Base-by-base conservation (phyloP, 2,888 invertebrate species). In the Sphaerophoria rueppellii region DNA sequence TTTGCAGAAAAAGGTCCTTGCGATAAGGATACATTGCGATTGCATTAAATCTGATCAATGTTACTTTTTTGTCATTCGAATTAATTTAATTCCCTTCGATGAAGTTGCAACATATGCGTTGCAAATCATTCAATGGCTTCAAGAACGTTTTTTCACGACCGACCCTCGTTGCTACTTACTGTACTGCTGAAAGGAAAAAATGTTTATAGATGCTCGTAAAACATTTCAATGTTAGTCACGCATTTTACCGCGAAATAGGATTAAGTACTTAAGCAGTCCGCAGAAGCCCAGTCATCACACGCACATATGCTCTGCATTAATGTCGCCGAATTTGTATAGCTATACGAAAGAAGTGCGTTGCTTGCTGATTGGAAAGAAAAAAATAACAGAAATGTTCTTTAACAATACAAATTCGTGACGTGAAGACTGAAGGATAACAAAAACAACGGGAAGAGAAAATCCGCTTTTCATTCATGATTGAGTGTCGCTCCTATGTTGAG, bases 231-330 rank as follows among this genome's bases (percentile, higher is more conserved):
- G 73, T 79, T 63, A 79, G 82, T 74, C 65, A 70, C 70, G 78
- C 82, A 79, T 82, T 79, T 79, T 37, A 82, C 79, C 82, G 79
- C 79, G 70, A 79, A 82, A 82, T 82, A 82, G 82, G 82, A 82
- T 82, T 82, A 82, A 74, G 74, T 69, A 74, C 82, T 82, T 82
- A 82, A 74, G 73, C 48, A 4, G 12, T 11, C 40, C 9, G 43
- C 24, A 24, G 24, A 14, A 60, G 54, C 35, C 14, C 35, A 34
- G 34, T 11, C 14, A 50, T 50, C 63, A 37, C 65, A 50, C 37
- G 65, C 65, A 50, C 65, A 65, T 65, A 50, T 65, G 50, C 37
- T 65, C 12, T 11, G 65, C 12, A 65, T 50, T 65, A 65, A 65
- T 16, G 60, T 1, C 16, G 4, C 24, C 11, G 16, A 58, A 12